Conservation (phyloP, 2,888 invertebrate species). For the Eupeodes latifasciatus region DNA sequence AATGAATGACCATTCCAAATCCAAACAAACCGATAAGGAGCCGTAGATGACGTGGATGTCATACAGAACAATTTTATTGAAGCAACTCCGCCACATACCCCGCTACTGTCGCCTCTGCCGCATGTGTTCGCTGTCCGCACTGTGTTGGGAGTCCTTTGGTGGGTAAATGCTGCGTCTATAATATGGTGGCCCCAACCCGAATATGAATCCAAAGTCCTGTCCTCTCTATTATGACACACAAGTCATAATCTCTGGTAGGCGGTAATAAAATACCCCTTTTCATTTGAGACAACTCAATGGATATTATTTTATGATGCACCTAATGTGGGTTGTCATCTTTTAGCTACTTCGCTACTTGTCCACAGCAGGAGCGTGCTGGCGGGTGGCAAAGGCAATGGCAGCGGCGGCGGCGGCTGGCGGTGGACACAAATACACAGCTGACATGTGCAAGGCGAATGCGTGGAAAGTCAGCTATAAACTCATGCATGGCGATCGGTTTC, state of each 20-base stretch:
- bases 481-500: constrained; percentile 35
- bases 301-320: constrained; percentile 69
- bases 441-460: constrained; percentile 32
- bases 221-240: constrained; percentile 49
- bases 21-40: constrained; percentile 61
- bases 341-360: constrained; percentile 52
- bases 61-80: constrained; percentile 68
- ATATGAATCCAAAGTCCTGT: constrained; percentile 23
- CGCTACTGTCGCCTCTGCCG: not conserved
- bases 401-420: no score
- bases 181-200: not conserved
- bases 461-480: not conserved
- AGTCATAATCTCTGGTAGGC: constrained; percentile 69
- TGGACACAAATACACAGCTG: constrained; percentile 23
- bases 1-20: constrained; percentile 60
- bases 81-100: constrained; percentile 28
- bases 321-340: constrained; percentile 72
- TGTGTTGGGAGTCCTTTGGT: constrained; percentile 22
- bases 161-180: not conserved
- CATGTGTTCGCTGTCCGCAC: not conserved
- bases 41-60: constrained; percentile 65
- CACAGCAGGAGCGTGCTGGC: no score
- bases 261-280: constrained; percentile 69
- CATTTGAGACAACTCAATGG: constrained; percentile 70
- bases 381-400: no score